These are phyloP conservation scores for Rhinopomastus cyanomelas DNA, from an alignment of 2,113 vertebrate species.

Conservation along the genomic window DNA sequence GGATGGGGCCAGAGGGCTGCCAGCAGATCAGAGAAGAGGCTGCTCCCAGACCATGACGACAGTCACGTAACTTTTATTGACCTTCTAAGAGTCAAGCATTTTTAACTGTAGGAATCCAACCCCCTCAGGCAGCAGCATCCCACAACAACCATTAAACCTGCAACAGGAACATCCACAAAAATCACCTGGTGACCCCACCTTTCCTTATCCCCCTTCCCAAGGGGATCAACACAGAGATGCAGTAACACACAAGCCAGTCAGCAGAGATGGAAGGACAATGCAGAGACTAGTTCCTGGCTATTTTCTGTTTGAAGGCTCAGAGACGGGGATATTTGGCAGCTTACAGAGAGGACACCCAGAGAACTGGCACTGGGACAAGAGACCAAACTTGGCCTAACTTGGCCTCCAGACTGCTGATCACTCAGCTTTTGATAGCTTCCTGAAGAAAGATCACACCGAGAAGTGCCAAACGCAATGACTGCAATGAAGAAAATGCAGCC, in stretches of 20 bases:
- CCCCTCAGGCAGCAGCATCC: neutral
- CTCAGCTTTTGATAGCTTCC: slow-evolving; percentile 78
- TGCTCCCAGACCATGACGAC: too few species aligned
- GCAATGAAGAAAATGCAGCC: slow-evolving; percentile 82
- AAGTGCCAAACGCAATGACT: slow-evolving; percentile 78
- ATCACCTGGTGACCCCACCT: neutral
- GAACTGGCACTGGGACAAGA: neutral
- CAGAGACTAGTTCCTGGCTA: neutral
- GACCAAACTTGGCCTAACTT: neutral
- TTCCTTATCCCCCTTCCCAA: neutral
- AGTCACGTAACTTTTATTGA: neutral
- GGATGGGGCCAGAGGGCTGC: too few species aligned
- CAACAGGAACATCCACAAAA: neutral
- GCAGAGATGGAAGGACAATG: neutral
- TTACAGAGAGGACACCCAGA: neutral
- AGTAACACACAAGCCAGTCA: neutral
- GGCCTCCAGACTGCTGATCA: slow-evolving; percentile 73
- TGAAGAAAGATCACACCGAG: slow-evolving; percentile 79
- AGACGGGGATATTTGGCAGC: neutral
- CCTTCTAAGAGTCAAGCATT: neutral
- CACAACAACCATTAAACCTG: neutral
- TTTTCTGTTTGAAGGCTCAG: neutral
- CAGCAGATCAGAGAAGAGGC: neutral
- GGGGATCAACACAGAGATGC: fast-evolving
- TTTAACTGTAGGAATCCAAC: neutral